phyloP scores from a whole-genome alignment of 2,888 invertebrate species.

The Noctua fimbriata region DNA sequence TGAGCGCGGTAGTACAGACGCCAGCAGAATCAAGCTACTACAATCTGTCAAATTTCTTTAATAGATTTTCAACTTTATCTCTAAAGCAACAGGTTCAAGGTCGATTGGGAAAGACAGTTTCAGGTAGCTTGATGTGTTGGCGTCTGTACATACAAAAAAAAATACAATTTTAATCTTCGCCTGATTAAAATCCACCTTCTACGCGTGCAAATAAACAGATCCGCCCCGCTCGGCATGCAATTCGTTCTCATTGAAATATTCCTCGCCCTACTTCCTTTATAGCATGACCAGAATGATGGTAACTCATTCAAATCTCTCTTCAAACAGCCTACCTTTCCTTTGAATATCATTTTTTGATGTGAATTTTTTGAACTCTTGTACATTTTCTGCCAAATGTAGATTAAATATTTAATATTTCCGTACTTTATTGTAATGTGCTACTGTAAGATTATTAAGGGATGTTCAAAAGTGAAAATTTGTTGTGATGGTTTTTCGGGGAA shows the following conservation, averaged over 20 bases:
- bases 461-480: neutral
- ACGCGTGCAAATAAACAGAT: conserved; percentile 55
- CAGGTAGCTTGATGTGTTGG: no score
- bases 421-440: conserved; percentile 8
- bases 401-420: conserved; percentile 11
- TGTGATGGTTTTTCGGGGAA: neutral
- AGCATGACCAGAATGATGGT: conserved; percentile 58
- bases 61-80: no score
- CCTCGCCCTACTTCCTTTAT: conserved; percentile 54
- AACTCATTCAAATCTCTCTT: conserved; percentile 61
- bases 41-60: no score
- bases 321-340: conserved; percentile 53
- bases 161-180: neutral
- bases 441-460: neutral
- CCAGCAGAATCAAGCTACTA: no score
- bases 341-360: conserved; percentile 51
- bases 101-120: no score
- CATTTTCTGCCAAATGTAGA: conserved; percentile 39
- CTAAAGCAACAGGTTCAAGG: no score
- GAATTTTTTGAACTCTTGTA: conserved; percentile 36
- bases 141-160: neutral
- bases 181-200: conserved; percentile 42
- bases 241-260: conserved; percentile 56
- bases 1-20: no score
- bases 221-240: conserved; percentile 40